phyloP scores from a whole-genome alignment of 2,888 invertebrate species.

The Pandemis corylana region DNA sequence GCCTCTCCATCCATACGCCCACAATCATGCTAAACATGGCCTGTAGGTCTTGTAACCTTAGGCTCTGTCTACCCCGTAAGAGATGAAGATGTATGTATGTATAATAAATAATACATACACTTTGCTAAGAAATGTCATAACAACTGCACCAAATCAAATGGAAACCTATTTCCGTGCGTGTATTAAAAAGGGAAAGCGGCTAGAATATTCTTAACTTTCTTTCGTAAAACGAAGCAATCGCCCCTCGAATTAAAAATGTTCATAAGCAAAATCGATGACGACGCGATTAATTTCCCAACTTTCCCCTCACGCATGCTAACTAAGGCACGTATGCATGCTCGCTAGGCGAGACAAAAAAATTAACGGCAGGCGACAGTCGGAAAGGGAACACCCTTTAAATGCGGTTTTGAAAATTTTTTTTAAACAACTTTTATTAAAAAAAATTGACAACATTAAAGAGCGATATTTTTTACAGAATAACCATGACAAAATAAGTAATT shows the following conservation, averaged over 20 bases:
- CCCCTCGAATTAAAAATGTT: constrained; percentile 46
- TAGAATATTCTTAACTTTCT: constrained; percentile 4
- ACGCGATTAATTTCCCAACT: constrained; percentile 50
- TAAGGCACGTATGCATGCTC: constrained; percentile 65
- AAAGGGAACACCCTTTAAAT: constrained; percentile 1
- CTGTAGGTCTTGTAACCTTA: too few relatives aligned
- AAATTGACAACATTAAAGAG: too few relatives aligned
- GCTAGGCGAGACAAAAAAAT: constrained; percentile 54
- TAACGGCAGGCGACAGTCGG: constrained; percentile 45
- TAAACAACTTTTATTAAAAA: too few relatives aligned
- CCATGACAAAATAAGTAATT: too few relatives aligned
- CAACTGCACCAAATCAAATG: too few relatives aligned
- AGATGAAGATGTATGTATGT: too few relatives aligned
- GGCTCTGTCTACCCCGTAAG: too few relatives aligned
- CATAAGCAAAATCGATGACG: constrained; percentile 52
- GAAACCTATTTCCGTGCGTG: background rate
- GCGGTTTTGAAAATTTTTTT: background rate
- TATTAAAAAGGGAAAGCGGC: background rate
- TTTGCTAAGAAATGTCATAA: too few relatives aligned
- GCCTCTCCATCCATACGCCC: too few relatives aligned
- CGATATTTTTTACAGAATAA: too few relatives aligned
- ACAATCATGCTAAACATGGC: too few relatives aligned
- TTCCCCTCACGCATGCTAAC: constrained; percentile 51
- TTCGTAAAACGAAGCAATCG: constrained; percentile 24
- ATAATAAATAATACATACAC: too few relatives aligned